A percentile compares a stretch with the other conserved stretches of the same genome.
Conservation (phyloP, 2,888 invertebrate genomes). For the Allophyes oxyacanthae region DNA sequence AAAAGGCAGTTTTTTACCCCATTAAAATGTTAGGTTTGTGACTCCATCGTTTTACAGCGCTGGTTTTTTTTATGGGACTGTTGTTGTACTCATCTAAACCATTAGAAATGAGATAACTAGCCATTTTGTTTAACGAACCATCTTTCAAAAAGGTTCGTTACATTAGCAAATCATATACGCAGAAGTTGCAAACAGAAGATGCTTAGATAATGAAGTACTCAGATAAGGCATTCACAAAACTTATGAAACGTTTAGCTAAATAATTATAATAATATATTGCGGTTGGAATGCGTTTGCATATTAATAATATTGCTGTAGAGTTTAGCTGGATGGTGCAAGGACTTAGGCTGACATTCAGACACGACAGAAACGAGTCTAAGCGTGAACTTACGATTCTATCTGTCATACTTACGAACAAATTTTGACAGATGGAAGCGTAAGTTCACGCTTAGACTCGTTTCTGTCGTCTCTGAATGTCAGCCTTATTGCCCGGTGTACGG, state of each 20-base stretch:
- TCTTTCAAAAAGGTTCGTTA: conserved; percentile 27
- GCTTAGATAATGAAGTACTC: conserved; percentile 37
- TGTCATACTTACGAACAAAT: no score
- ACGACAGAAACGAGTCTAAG: no score
- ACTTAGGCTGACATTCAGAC: no score
- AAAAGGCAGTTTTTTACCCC: no score
- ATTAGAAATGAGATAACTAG: background rate
- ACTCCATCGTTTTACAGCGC: no score
- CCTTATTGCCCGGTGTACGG: no score
- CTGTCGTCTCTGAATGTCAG: no score
- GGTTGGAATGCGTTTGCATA: conserved; percentile 64
- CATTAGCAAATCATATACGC: conserved; percentile 38
- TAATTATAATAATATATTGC: conserved; percentile 69
- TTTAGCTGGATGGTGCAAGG: conserved; percentile 51
- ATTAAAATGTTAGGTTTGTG: no score
- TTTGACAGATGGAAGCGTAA: no score
- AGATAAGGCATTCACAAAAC: conserved; percentile 57
- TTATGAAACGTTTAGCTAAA: conserved; percentile 69
- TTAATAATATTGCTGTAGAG: conserved; percentile 62
- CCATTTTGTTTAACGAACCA: conserved; percentile 35
- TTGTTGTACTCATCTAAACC: background rate
- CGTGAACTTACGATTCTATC: no score
- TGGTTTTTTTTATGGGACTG: no score
- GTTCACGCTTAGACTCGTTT: no score
- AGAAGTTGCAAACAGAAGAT: conserved; percentile 29